Percentiles rank a stretch among this genome's conserved stretches.
Evolutionary conservation across 35 echinoderm and acorn worm species (phyloP).

Genomic region (Amphiura filiformis): DNA sequence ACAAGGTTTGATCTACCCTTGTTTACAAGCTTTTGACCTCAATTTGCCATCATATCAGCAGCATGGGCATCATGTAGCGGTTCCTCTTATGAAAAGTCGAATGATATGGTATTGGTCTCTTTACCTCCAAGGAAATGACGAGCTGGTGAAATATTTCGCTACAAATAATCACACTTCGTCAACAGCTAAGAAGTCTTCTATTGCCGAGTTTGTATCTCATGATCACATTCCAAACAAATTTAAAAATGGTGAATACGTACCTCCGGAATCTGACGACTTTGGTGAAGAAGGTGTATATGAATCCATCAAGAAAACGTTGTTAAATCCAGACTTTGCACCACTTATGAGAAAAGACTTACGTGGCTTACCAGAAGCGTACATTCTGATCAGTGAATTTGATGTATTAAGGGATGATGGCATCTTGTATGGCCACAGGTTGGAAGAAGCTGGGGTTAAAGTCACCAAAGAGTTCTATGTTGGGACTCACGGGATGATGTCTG

Average conservation of each 20-base stretch:
- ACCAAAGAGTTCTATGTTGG: too few relatives aligned
- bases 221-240: conserved; percentile 30
- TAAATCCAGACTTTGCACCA: conserved; percentile 42
- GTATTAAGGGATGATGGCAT: conserved; percentile 73
- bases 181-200: not conserved
- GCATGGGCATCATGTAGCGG: conserved; percentile 5
- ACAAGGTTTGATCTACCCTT: conserved; percentile 32
- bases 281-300: conserved; percentile 1
- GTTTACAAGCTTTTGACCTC: conserved; percentile 40
- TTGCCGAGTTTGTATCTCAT: not conserved
- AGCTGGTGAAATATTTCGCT: not conserved
- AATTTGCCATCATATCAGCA: conserved; percentile 46
- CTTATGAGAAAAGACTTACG: conserved; percentile 47
- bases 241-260: conserved; percentile 10
- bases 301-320: conserved; percentile 12
- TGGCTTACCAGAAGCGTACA: conserved; percentile 59
- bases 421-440: conserved; percentile 47
- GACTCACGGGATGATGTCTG: too few relatives aligned
- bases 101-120: not conserved
- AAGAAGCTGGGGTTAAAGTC: conserved; percentile 56
- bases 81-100: not conserved
- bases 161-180: conserved; percentile 18
- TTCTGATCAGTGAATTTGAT: conserved; percentile 48
- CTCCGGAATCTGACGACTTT: not conserved
- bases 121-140: not conserved